A percentile compares a stretch with the other conserved stretches of the same genome.
These are phyloP conservation scores for Botia kubotai DNA, from an alignment of 2,797 vertebrate genomes.

Conservation along the genomic window DNA sequence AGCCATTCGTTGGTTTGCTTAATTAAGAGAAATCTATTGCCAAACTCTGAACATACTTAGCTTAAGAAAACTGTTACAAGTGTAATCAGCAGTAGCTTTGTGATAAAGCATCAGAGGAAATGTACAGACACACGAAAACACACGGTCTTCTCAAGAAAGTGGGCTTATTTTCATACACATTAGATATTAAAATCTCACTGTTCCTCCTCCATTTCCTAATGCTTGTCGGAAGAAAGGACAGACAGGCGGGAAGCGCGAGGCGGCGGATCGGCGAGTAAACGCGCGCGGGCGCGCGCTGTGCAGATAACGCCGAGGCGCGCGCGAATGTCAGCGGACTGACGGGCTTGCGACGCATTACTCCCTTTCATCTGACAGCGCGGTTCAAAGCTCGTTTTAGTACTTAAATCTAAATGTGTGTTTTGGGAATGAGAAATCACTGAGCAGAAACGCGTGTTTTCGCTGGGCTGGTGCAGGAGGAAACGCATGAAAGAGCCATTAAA, in stretches of 20 bases:
- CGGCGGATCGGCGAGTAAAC: conserved; percentile 35
- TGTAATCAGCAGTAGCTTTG: conserved; percentile 51
- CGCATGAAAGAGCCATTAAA: too few species aligned
- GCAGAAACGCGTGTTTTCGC: conserved; percentile 31
- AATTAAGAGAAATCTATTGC: conserved; percentile 53
- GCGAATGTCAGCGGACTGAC: conserved; percentile 57
- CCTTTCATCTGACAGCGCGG: conserved; percentile 59
- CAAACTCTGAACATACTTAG: conserved; percentile 36
- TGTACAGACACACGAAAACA: conserved; percentile 34
- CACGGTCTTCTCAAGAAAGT: conserved; percentile 47
- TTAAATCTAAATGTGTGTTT: conserved; percentile 60
- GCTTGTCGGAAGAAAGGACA: conserved; percentile 60
- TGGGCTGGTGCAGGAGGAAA: conserved; percentile 17
- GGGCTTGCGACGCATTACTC: conserved; percentile 47
- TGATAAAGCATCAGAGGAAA: conserved; percentile 49
- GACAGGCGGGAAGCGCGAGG: conserved; percentile 38
- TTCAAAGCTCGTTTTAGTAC: conserved; percentile 56
- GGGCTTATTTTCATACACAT: too few species aligned
- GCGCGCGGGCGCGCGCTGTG: conserved; percentile 32
- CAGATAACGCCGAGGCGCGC: conserved; percentile 55
- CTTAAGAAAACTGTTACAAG: conserved; percentile 45
- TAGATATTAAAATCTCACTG: conserved; percentile 23
- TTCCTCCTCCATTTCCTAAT: conserved; percentile 26
- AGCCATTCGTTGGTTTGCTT: conserved; percentile 48
- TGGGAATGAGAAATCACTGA: conserved; percentile 32